These are phyloP conservation scores for Chrysaora quinquecirrha DNA, from an alignment of 30 jellyfish, hydroid and myxozoan genomes.

Conservation along the genomic window DNA sequence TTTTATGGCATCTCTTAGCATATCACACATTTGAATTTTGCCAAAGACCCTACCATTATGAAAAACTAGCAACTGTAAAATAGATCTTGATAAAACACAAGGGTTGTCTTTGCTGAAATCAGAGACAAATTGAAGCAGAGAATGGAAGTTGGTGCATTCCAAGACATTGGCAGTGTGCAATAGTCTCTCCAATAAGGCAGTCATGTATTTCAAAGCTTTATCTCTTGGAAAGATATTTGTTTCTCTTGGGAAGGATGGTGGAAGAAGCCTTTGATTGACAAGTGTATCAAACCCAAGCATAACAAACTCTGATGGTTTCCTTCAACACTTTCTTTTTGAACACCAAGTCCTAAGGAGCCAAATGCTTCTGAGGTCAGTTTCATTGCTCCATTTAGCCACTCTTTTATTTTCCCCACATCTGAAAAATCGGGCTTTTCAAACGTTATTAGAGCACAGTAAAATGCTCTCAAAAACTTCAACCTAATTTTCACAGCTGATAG, in stretches of 20 bases:
- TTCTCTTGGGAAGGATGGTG: constrained; percentile 93
- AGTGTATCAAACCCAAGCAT: constrained; percentile 88
- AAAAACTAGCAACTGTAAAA: constrained; percentile 76
- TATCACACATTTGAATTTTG: constrained; percentile 66
- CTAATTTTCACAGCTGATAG: constrained; percentile 72
- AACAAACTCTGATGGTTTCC: constrained; percentile 18
- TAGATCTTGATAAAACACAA: constrained; percentile 90
- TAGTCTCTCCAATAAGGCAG: constrained; percentile 36
- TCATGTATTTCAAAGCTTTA: constrained; percentile 52
- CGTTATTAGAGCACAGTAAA: constrained; percentile 74
- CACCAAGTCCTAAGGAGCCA: constrained; percentile 26
- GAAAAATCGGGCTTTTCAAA: constrained; percentile 84
- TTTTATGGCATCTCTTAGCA: constrained; percentile 80
- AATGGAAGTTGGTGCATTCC: constrained; percentile 68
- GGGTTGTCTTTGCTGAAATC: constrained; percentile 80
- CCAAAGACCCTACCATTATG: constrained; percentile 85
- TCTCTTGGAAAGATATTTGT: constrained; percentile 47
- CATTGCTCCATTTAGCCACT: constrained; percentile 37
- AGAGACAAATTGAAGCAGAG: constrained; percentile 54
- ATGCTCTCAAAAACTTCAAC: constrained; percentile 78
- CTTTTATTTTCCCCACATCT: constrained; percentile 55
- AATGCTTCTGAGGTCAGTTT: constrained; percentile 20
- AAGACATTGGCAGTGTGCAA: constrained; percentile 40
- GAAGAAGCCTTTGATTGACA: constrained; percentile 86
- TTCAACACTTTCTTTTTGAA: constrained; percentile 1